A percentile compares a stretch with the other conserved stretches of the same genome.
Evolutionary conservation across 2,113 vertebrate species (phyloP).

Genomic region (Tragelaphus buxtoni): DNA sequence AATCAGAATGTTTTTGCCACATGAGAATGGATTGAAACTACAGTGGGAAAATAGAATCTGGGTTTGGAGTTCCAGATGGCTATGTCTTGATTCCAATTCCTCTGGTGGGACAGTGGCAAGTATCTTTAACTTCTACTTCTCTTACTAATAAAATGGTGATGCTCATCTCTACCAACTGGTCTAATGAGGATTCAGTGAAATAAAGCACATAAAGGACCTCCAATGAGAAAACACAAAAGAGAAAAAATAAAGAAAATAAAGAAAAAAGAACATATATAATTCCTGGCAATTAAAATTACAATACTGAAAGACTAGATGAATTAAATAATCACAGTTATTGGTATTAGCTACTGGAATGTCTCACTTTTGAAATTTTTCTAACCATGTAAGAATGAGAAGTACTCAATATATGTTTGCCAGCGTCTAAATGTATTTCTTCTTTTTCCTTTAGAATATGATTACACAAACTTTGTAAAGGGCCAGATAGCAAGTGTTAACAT

Average conservation of each 20-base stretch:
- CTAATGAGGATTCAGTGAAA: background rate
- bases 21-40: background rate
- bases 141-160: background rate
- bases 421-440: slow-evolving; percentile 27
- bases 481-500: background rate
- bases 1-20: slow-evolving; percentile 42
- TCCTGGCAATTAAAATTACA: background rate
- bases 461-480: background rate
- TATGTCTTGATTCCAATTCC: background rate
- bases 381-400: background rate
- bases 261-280: background rate
- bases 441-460: slow-evolving; percentile 45
- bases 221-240: background rate
- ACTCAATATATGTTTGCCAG: background rate
- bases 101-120: background rate
- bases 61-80: background rate
- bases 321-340: background rate
- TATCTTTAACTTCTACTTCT: background rate
- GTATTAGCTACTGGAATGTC: background rate
- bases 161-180: background rate
- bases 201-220: background rate
- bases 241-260: background rate
- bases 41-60: slow-evolving; percentile 7
- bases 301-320: background rate
- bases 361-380: background rate